phyloP scores from a whole-genome alignment of 2,888 invertebrate species.

The Parthenolecanium corni region DNA sequence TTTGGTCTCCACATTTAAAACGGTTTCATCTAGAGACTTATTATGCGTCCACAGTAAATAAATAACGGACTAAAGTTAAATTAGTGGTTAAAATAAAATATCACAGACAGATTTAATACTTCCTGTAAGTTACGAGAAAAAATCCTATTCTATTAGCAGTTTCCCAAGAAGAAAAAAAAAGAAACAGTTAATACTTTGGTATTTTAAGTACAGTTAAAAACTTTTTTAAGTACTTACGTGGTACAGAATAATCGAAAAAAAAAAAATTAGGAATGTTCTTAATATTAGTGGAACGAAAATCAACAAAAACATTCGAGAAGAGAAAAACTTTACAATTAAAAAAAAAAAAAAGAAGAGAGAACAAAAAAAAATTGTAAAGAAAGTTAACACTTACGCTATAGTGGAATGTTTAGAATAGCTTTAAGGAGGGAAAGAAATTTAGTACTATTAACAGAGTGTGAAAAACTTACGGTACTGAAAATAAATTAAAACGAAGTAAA shows the following conservation, averaged over 20 bases:
- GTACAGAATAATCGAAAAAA: neutral
- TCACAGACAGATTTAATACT: constrained; percentile 18
- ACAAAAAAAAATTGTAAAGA: too few species aligned
- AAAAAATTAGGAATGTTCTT: constrained; percentile 9
- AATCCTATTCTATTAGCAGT: neutral
- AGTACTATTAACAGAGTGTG: too few species aligned
- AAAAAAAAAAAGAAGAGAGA: neutral
- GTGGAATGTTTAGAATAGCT: too few species aligned
- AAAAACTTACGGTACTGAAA: too few species aligned
- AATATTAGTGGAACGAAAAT: neutral
- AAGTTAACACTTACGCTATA: too few species aligned
- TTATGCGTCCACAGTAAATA: neutral
- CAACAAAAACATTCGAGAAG: neutral
- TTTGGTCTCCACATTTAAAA: too few species aligned
- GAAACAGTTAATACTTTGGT: constrained; percentile 21
- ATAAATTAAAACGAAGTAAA: too few species aligned
- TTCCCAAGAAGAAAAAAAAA: constrained; percentile 1
- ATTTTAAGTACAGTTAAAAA: constrained; percentile 14
- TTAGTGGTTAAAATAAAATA: neutral
- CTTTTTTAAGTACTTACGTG: constrained; percentile 17
- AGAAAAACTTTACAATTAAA: neutral
- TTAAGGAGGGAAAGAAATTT: too few species aligned
- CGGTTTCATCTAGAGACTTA: neutral
- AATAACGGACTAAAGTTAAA: neutral
- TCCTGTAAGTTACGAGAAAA: neutral